Base-by-base conservation (phyloP, 2,797 vertebrate species). In the Micrastur ruficollis region DNA sequence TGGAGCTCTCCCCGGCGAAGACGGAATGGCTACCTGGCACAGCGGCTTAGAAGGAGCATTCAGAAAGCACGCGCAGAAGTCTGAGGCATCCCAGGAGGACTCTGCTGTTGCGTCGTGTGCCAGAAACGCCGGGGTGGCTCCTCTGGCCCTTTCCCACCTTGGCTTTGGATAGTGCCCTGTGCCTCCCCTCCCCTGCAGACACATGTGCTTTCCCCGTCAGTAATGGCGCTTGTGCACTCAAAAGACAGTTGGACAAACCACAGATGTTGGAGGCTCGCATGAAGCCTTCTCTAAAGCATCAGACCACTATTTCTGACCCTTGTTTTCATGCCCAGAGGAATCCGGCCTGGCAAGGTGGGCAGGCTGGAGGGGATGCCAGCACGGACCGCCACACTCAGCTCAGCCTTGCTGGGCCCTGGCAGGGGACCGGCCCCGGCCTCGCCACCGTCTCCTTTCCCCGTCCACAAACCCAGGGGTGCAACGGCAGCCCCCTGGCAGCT, bases 201-300 rank as follows among this genome's bases (percentile, higher is more conserved):
- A 19, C 1, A 34, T 0, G 2, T 14, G 10, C 44, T 26, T 36
- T 36, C 36, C 14, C 53, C 29, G 6, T 6, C n/a, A 2, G 3
- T 5, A 31, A 11, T 0, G 21, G 32, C 1, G 17, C 42, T 1
- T 80, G 27, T 65, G 36, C 31, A 10, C 32, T 65, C 36, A 9
- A 38, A 27, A 47, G 58, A 26, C 42, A 31, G 17, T 11, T n/a
- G 59, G 38, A 38, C 52, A 26, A 72, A 46, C 9, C 19, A 38
- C 21, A 20, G 27, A 7, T 3, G 21, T 7, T 22, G 19, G 47
- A 55, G 8, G 29, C 25, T 53, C 21, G 14, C 47, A 8, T 2
- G 3, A 68, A 49, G 40, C 53, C 55, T 31, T 16, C 63, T 42
- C 40, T 27, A 16, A 31, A 62, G 34, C 31, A 42, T 6, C 49